Evolutionary conservation across 2,113 vertebrate species (phyloP).

Genomic region (Prionailurus bengalensis): DNA sequence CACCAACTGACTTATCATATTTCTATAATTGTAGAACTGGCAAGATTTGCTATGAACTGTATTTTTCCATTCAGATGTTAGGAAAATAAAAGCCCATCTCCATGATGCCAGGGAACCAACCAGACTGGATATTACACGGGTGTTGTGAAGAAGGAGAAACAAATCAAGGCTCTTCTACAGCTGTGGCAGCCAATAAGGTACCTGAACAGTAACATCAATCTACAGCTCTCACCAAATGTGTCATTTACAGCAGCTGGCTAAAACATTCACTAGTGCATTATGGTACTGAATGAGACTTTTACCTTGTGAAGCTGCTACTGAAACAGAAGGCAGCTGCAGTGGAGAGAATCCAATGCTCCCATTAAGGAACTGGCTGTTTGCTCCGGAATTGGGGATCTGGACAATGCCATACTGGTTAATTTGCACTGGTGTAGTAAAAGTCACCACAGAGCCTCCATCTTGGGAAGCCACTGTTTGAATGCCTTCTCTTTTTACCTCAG

Average conservation of each 20-base stretch:
- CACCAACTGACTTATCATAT: slow-evolving; percentile 73
- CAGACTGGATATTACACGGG: neutral
- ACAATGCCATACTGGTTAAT: slow-evolving; percentile 97
- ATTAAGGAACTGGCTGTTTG: slow-evolving; percentile 92
- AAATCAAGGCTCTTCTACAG: neutral
- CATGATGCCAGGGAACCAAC: neutral
- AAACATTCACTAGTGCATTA: slow-evolving; percentile 48
- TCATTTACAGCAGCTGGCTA: slow-evolving; percentile 15
- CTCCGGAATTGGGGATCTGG: slow-evolving; percentile 94
- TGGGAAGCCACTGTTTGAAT: slow-evolving; percentile 92
- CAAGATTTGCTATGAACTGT: slow-evolving; percentile 66
- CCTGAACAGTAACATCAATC: neutral
- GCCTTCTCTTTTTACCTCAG: slow-evolving; percentile 95
- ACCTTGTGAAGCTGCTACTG: slow-evolving; percentile 94
- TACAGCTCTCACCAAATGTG: neutral
- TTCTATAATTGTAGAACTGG: slow-evolving; percentile 77
- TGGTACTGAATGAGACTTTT: slow-evolving; percentile 82
- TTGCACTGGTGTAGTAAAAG: slow-evolving; percentile 95
- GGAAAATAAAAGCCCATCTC: slow-evolving; percentile 67
- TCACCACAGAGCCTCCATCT: slow-evolving; percentile 93
- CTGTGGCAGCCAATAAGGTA: neutral
- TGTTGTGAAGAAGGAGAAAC: slow-evolving; percentile 18
- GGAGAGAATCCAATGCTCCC: slow-evolving; percentile 95
- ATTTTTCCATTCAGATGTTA: slow-evolving; percentile 75
- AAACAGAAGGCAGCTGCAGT: slow-evolving; percentile 94